Percentiles rank a stretch among this genome's conserved stretches.
These are phyloP conservation scores for Galagoides demidoff DNA, from an alignment of 2,797 vertebrate species.

Conservation along the genomic window DNA sequence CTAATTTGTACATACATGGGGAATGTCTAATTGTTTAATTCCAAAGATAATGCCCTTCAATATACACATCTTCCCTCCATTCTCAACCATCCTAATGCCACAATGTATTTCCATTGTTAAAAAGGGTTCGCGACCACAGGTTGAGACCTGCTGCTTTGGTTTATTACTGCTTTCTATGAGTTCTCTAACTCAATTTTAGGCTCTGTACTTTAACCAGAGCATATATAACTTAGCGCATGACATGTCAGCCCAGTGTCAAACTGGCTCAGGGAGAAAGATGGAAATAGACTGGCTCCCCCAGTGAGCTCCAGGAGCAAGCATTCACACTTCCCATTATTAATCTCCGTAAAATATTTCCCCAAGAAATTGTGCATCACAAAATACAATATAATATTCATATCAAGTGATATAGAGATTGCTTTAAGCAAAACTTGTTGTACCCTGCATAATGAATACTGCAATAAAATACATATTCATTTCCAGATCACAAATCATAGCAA, in stretches of 20 bases:
- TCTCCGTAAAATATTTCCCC: slow-evolving; percentile 60
- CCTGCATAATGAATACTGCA: slow-evolving; percentile 57
- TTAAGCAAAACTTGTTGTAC: slow-evolving; percentile 63
- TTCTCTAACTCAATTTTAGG: background rate
- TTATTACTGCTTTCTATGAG: background rate
- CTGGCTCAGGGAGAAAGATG: slow-evolving; percentile 29
- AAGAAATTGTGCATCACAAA: slow-evolving; percentile 50
- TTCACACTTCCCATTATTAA: slow-evolving; percentile 30
- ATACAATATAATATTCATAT: slow-evolving; percentile 43
- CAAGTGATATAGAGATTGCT: slow-evolving; percentile 35
- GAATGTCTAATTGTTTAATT: slow-evolving; percentile 1
- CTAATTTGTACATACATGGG: background rate
- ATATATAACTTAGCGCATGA: background rate
- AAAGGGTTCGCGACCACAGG: too few species aligned
- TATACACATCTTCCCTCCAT: background rate
- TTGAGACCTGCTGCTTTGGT: background rate
- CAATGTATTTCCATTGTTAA: too few species aligned
- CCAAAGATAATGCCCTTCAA: background rate
- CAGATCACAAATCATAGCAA: slow-evolving; percentile 63
- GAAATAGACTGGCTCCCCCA: background rate
- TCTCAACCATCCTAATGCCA: too few species aligned
- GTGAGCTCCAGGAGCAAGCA: background rate
- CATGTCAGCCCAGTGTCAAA: slow-evolving; percentile 18
- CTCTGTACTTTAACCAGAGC: background rate
- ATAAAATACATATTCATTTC: slow-evolving; percentile 72